Base-by-base conservation (phyloP, 2,113 vertebrate species). In the Brachyhypopomus occidentalis region DNA sequence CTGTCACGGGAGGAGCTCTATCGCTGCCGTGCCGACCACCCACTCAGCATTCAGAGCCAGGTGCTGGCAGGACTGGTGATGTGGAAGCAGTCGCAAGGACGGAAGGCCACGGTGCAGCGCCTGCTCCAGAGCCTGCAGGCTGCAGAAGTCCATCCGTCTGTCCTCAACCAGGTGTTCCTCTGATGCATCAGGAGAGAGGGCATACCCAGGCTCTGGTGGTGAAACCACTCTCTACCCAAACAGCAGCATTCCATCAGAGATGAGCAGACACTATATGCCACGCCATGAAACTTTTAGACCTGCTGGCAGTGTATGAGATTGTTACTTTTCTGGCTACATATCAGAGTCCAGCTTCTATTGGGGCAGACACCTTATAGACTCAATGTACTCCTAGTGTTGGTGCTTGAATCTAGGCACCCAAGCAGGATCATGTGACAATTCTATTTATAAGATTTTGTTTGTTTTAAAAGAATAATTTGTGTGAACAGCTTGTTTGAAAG, bases 1-100 rank as follows among this genome's bases (percentile, higher is more conserved):
- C 87, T 98, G 90, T 93, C 95, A 0, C 84, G 91, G 3, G 91
- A 87, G 2, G 94, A 94, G 2, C 55, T 98, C 88, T 96, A 95
- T 80, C 93, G 93, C 59, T 98, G 97, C 74, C 95, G 95, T 75
- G 92, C 92, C 73, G 93, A 95, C 81, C 92, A 98, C 83, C 88
- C 89, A 0, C 90, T 94, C 85, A 95, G 89, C 58, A 72, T 91
- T n/a, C 95, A 95, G 27, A 93, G 91, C 0, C 96, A 98, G 81
- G 91, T 93, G 0, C 84, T 98, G 25, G 93, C 95, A 0, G 96
- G 95, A 0, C 92, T 99, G 27, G 85, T 98, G 5, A 92, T 88
- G 63, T 99, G 97, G 97, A 94, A 92, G 72, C 95, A 94, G 74
- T 83, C 88, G 1, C 82, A 88, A 0, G 97, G 97, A 11, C 92